Conservation (phyloP, 2,113 vertebrate species). For the Gallinago paraguaiae region DNA sequence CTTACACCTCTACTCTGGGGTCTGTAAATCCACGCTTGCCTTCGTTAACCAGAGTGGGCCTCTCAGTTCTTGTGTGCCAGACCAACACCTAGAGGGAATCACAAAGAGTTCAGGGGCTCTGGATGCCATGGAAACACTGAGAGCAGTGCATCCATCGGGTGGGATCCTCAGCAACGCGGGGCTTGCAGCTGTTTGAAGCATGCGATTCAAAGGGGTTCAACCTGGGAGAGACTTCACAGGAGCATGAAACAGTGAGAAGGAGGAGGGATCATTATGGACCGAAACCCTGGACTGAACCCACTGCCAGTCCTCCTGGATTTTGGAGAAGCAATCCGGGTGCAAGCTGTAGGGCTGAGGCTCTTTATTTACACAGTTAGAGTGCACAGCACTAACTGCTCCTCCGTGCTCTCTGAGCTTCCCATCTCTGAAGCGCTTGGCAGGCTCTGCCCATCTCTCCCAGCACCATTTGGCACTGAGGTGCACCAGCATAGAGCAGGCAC, state of each 20-base stretch:
- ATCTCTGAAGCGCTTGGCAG: neutral
- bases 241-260: neutral
- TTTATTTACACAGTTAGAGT: neutral
- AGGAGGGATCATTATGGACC: neutral
- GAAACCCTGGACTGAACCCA: neutral
- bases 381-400: neutral
- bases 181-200: neutral
- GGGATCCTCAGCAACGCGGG: neutral
- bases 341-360: neutral
- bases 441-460: neutral
- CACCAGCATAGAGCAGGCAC: neutral
- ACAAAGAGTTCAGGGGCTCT: neutral
- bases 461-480: neutral
- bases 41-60: constrained; percentile 86
- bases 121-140: neutral
- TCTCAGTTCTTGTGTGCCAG: constrained; percentile 89
- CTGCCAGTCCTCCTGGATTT: neutral
- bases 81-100: constrained; percentile 82
- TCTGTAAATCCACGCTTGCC: constrained; percentile 90
- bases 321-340: neutral
- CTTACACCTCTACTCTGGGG: constrained; percentile 83
- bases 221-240: neutral
- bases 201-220: neutral
- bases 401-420: neutral
- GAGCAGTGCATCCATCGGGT: rapidly evolving